A percentile compares a stretch with the other conserved stretches of the same genome.
Evolutionary conservation across 2,113 vertebrate genomes (phyloP).

Genomic region (Cranoglanis bouderius): DNA sequence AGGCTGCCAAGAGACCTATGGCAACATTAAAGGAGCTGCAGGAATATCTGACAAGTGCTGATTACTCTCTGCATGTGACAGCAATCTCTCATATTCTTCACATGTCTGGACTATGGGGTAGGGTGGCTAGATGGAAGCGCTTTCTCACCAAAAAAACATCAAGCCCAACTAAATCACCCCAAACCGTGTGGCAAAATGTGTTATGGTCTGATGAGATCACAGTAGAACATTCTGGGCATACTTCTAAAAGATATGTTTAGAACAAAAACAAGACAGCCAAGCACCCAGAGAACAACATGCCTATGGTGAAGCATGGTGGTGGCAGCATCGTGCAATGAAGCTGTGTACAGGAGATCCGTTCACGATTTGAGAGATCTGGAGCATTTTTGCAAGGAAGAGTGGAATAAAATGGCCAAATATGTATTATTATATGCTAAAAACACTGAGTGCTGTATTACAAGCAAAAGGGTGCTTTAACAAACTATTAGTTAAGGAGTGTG

Average conservation of each 20-base stretch:
- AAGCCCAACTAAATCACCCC: not conserved
- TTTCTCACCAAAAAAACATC: not conserved
- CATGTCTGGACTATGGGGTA: not conserved
- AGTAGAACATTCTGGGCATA: not conserved
- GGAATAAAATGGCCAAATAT: not conserved
- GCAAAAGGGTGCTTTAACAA: not conserved
- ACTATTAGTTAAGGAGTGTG: not conserved
- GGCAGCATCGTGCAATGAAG: not conserved
- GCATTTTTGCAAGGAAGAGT: too few species aligned
- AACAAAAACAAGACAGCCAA: too few species aligned
- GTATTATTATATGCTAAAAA: too few species aligned
- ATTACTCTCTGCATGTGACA: too few species aligned
- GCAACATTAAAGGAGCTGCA: not conserved
- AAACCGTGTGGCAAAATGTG: not conserved
- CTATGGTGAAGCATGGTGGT: not conserved
- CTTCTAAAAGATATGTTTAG: not conserved
- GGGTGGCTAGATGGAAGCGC: not conserved
- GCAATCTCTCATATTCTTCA: too few species aligned
- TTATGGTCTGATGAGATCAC: not conserved
- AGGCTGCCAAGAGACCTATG: not conserved
- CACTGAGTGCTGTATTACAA: not conserved
- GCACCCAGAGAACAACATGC: not conserved
- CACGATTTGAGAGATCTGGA: not conserved
- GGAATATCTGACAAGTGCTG: not conserved
- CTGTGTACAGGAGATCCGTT: not conserved